Base-by-base conservation (phyloP, 2,113 vertebrate species). In the Stictonetta naevosa region DNA sequence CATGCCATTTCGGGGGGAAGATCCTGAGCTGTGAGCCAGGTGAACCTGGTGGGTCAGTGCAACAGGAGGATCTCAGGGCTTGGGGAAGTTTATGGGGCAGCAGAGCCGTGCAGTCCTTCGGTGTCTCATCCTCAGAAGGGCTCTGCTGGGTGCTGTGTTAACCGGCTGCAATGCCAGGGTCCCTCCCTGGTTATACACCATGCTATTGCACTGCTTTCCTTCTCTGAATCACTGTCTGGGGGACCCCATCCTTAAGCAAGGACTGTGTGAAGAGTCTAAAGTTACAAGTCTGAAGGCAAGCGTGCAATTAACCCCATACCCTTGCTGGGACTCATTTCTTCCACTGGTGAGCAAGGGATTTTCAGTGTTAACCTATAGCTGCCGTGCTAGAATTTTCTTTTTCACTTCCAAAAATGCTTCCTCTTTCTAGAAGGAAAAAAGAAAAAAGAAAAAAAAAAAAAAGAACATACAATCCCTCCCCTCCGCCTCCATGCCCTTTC, bases 331-430 rank as follows among this genome's bases (percentile, higher is more conserved):
- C 6, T 56, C 15, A 12, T 72, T 53, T 78, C 63, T 92, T 42
- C 68, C 64, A 22, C 33, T 40, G 17, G 48, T 13, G 21, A 95
- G 26, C 31, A 81, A 81, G 76, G 42, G 34, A 46, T 72, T 94
- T 92, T 34, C 46, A 78, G 12, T 38, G 36, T 62, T 67, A 68
- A 25, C 34, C 36, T 69, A 1, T 23, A 91, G 44, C 29, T 76
- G 48, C 48, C 8, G 20, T 31, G 62, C 86, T 91, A 92, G 73
- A 95, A 86, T 82, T 93, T 95, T 95, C 76, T 23, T 6, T 77
- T 86, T 74, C 36, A 12, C 1, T 78, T 75, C 34, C 18, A n/a
- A 68, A 91, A 82, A 53, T 56, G 2, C 38, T 74, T 83, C 56
- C 8, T 69, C 36, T 36, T 86, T 92, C 55, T 83, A 69, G 31